Base-by-base conservation (phyloP, 1,140 invertebrate species). In the Aethina tumida region DNA sequence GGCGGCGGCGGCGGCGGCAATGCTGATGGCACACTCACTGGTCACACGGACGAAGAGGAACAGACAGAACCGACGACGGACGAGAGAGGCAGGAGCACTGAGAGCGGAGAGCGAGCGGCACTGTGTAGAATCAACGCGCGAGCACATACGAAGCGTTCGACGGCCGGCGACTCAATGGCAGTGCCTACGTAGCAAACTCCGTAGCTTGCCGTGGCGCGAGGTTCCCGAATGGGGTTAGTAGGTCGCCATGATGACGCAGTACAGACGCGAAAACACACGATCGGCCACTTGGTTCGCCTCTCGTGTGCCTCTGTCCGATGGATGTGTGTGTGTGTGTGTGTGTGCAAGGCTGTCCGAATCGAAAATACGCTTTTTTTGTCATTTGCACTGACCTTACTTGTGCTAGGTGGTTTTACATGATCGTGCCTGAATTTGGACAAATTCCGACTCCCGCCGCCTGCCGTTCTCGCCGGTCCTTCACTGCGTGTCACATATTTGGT, bases 201-300 rank as follows among this genome's bases (percentile, higher is more conserved):
- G 30, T 20, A 17, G 16, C 30, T 27, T 18, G 37, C 35, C 29
- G 41, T 31, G 44, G 45, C 49, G 54, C 52, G 54, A 57, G 55
- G 53, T 49, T 55, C 45, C 44, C 53, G 39, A 59, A 53, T 55
- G 55, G 47, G 56, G 56, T 59, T 57, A 59, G 53, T 59, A 59
- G 56, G 56, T 59, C 55, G 56, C 46, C n/a, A n/a, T n/a, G 39
- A 44, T 59, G 56, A 55, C 53, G 54, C 50, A 53, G 47, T 49
- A 37, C 28, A 27, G 52, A 43, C 39, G 50, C 52, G 51, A 52
- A 56, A 37, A 45, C 37, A 33, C 30, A 41, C 55, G 52, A 54
- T 46, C 46, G 39, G 41, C 41, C 35, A 39, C 43, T 48, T 39
- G 25, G 19, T 34, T 35, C 32, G 40, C n/a, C n/a, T n/a, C n/a